These are phyloP conservation scores for Perca fluviatilis DNA, from an alignment of 2,113 vertebrate species.

Conservation along the genomic window DNA sequence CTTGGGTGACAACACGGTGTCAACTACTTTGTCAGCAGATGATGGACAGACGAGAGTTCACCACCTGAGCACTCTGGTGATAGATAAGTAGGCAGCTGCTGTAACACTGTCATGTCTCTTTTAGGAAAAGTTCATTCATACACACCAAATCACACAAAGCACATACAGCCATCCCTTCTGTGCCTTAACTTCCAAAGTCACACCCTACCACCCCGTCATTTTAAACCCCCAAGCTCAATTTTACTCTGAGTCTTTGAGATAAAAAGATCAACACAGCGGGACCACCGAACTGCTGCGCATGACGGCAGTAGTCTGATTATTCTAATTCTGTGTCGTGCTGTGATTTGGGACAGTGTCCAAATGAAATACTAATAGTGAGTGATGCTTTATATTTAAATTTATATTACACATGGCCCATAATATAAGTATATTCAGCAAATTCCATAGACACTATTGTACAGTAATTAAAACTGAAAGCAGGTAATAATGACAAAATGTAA, in stretches of 20 bases:
- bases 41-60: conserved; percentile 50
- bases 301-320: conserved; percentile 61
- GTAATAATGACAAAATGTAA: not conserved
- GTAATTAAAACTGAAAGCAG: conserved; percentile 40
- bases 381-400: conserved; percentile 34
- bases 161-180: conserved; percentile 12
- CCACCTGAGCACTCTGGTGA: conserved; percentile 27
- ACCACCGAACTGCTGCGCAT: conserved; percentile 5
- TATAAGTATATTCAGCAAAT: conserved; percentile 3
- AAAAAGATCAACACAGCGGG: conserved; percentile 69
- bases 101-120: conserved; percentile 42
- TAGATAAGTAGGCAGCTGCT: conserved; percentile 34
- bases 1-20: conserved; percentile 54
- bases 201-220: conserved; percentile 42
- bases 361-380: conserved; percentile 47
- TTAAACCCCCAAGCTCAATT: conserved; percentile 53
- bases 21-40: conserved; percentile 49
- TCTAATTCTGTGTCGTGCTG: conserved; percentile 60
- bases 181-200: conserved; percentile 62
- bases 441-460: conserved; percentile 1
- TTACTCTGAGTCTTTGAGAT: conserved; percentile 53
- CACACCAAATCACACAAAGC: conserved; percentile 12
- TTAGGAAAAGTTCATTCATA: conserved; percentile 16
- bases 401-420: not conserved
- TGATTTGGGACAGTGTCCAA: conserved; percentile 57